Evolutionary conservation across 30 jellyfish, hydroid and myxozoan species (phyloP), one percentile per base, ranked within the genome.

Genomic region (Cassiopea andromeda): DNA sequence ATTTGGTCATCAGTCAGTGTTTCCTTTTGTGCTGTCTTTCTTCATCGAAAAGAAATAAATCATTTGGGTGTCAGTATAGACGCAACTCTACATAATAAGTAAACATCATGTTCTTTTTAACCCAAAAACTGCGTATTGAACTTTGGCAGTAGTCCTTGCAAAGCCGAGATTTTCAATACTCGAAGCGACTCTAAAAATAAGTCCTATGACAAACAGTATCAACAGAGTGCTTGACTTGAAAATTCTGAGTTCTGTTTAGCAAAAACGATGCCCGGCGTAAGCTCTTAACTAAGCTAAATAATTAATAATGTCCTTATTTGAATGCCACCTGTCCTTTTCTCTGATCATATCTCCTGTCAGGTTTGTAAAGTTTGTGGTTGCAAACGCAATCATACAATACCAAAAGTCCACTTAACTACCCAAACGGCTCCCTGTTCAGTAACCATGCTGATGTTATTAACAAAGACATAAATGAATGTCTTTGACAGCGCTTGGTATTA

Each of bases 291-390:
- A 61, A 54, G 67, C 60, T 87, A n/a, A 87, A 87, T 87, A 17
- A 87, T 87, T 87, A 78, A 87, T 78, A 50, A 61, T 72, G 76
- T 46, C 81, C 90, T 73, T 87, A 46, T 69, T 70, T 87, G 83
- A 77, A 69, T 69, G 90, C 85, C 94, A 87, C 94, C 94, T 87
- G 94, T 78, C 90, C 81, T 48, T 8, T 46, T 73, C 82, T 61
- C 46, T 66, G 87, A 61, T 78, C 76, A 15, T 77, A 77, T 77
- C 84, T 76, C 61, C 27, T 61, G 44, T 43, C 46, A 81, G 12
- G 75, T 46, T 74, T 64, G 81, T 57, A 67, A 82, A 44, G 64
- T 54, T 54, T 54, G 64, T 54, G 64, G 64, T 54, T 54, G 12
- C 64, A 54, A 54, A 54, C 19, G 15, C 83, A 12, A 73, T 9